A percentile compares a stretch with the other conserved stretches of the same genome.
phyloP scores from a whole-genome alignment of 2,113 vertebrate genomes.

The Tiliqua scincoides region DNA sequence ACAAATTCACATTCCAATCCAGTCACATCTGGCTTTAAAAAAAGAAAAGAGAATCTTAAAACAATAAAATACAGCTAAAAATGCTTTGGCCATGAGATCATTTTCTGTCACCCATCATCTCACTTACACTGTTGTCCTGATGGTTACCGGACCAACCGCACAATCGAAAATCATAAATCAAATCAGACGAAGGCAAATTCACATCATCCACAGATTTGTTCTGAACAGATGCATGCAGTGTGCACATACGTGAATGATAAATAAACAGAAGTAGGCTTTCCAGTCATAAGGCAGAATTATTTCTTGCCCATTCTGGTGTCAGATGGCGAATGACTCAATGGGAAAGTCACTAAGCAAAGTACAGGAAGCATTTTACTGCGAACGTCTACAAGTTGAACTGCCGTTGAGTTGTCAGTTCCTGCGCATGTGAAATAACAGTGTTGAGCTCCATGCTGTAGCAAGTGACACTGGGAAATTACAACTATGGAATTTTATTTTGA shows the following conservation, averaged over 20 bases:
- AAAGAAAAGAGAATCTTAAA: constrained; percentile 65
- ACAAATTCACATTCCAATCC: constrained; percentile 86
- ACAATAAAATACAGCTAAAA: constrained; percentile 75
- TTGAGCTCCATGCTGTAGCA: constrained; percentile 42
- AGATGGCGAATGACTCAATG: constrained; percentile 37
- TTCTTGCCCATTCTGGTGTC: constrained; percentile 53
- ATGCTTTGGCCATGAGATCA: constrained; percentile 70
- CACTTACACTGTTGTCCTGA: constrained; percentile 61
- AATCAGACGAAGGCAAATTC: constrained; percentile 74
- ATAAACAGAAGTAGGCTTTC: constrained; percentile 55
- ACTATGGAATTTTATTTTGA: background rate
- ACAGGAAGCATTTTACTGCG: constrained; percentile 61
- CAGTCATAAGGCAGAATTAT: constrained; percentile 31
- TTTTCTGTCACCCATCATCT: constrained; percentile 72
- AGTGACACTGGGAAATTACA: constrained; percentile 8
- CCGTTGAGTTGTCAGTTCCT: constrained; percentile 26
- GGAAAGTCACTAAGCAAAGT: constrained; percentile 48
- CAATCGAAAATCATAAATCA: constrained; percentile 72
- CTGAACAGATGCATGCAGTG: constrained; percentile 73
- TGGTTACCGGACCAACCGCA: constrained; percentile 71
- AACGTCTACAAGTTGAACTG: constrained; percentile 52
- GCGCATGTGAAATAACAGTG: constrained; percentile 49
- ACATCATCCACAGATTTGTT: constrained; percentile 70
- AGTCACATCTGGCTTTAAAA: constrained; percentile 74
- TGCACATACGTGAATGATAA: constrained; percentile 60